These are phyloP conservation scores for Coecobrya sp. DNA, from an alignment of 2,888 invertebrate genomes.

Conservation along the genomic window DNA sequence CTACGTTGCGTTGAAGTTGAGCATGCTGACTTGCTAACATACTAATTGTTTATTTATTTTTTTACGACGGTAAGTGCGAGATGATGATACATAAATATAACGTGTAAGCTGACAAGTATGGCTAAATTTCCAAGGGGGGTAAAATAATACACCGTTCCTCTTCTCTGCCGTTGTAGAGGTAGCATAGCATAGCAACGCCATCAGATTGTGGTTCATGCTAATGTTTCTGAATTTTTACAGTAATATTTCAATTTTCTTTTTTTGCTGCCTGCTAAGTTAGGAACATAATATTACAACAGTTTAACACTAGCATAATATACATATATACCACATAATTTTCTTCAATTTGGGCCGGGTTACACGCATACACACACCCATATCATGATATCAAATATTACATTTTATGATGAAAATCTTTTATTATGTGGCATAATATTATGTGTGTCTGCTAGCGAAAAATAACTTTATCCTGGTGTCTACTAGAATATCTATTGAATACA, in stretches of 20 bases:
- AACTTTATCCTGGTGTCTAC: not conserved
- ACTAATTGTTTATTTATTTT: slow-evolving; percentile 12
- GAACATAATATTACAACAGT: not conserved
- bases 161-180: not conserved
- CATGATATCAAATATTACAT: not conserved
- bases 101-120: not conserved
- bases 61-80: not conserved
- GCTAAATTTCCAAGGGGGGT: not conserved
- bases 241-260: not conserved
- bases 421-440: not conserved
- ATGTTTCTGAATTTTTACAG: too few relatives aligned
- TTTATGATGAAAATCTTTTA: slow-evolving; percentile 43
- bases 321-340: not conserved
- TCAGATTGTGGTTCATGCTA: not conserved
- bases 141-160: not conserved
- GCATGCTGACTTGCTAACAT: not conserved
- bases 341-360: not conserved
- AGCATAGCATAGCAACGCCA: too few relatives aligned
- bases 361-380: slow-evolving; percentile 15
- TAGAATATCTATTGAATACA: not conserved
- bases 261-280: not conserved
- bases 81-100: slow-evolving; percentile 7
- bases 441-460: not conserved
- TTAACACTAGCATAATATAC: not conserved
- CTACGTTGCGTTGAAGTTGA: too few relatives aligned